Conservation (phyloP, 2,888 invertebrate species). For the Drosophila kanekoi region DNA sequence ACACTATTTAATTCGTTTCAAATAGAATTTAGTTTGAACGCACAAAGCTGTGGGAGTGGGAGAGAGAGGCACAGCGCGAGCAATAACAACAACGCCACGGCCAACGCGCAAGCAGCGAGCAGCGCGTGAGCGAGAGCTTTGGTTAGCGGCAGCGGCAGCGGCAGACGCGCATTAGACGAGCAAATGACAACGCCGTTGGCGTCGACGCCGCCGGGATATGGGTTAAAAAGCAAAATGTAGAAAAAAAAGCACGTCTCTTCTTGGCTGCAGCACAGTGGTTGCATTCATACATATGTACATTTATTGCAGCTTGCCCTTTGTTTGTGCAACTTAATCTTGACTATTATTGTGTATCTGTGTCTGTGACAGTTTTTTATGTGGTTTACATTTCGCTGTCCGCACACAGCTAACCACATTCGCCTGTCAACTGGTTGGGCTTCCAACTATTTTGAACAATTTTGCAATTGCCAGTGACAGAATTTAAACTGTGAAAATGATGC, state of each 20-base stretch:
- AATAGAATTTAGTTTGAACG: slow-evolving; percentile 70
- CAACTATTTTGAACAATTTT: slow-evolving; percentile 40
- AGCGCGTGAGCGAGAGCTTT: slow-evolving; percentile 78
- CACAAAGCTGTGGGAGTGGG: slow-evolving; percentile 38
- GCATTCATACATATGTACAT: slow-evolving; percentile 1
- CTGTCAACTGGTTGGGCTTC: slow-evolving; percentile 26
- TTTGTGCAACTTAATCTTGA: slow-evolving; percentile 65
- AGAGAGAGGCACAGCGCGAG: slow-evolving; percentile 22
- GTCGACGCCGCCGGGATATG: slow-evolving; percentile 54
- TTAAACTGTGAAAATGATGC: slow-evolving; percentile 51
- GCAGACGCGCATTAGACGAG: slow-evolving; percentile 65
- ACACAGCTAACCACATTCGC: slow-evolving; percentile 32
- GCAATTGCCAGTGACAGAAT: slow-evolving; percentile 58
- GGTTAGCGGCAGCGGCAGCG: slow-evolving; percentile 57
- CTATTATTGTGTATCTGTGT: slow-evolving; percentile 47
- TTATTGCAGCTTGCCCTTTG: slow-evolving; percentile 32
- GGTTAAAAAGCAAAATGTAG: slow-evolving; percentile 64
- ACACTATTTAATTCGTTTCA: slow-evolving; percentile 71
- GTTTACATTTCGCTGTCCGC: slow-evolving; percentile 49
- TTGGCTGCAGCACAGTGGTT: slow-evolving; percentile 70
- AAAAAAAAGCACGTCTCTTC: slow-evolving; percentile 18
- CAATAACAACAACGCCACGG: no score
- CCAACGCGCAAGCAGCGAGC: slow-evolving; percentile 43
- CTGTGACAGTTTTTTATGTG: slow-evolving; percentile 39
- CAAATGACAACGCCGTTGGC: slow-evolving; percentile 54